phyloP scores from a whole-genome alignment of 2,113 vertebrate species.

The Equus quagga region DNA sequence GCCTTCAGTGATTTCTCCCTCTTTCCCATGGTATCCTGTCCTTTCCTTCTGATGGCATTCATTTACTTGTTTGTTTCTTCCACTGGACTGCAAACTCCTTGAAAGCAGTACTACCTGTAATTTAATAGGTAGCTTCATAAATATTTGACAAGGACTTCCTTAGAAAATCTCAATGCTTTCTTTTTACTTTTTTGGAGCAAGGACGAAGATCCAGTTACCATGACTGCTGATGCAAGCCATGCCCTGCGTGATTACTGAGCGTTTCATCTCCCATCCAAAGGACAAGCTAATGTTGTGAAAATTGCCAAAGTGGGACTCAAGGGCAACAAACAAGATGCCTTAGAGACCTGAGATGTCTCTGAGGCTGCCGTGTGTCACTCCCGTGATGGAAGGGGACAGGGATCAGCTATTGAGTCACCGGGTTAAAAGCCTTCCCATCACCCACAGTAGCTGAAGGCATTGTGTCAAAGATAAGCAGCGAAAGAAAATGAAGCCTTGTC shows the following conservation, averaged over 20 bases:
- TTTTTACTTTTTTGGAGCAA: slow-evolving; percentile 53
- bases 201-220: slow-evolving; percentile 31
- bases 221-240: slow-evolving; percentile 1
- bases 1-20: neutral
- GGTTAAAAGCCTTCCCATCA: slow-evolving; percentile 89
- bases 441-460: slow-evolving; percentile 65
- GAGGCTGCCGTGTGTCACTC: slow-evolving; percentile 46
- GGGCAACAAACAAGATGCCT: slow-evolving; percentile 69
- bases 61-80: neutral
- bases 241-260: slow-evolving; percentile 43
- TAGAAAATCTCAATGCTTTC: neutral
- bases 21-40: neutral
- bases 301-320: slow-evolving; percentile 63
- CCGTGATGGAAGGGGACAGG: slow-evolving; percentile 27
- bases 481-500: slow-evolving; percentile 81
- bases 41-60: neutral
- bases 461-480: slow-evolving; percentile 69
- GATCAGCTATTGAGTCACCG: slow-evolving; percentile 60
- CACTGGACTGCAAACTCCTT: neutral
- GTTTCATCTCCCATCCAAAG: slow-evolving; percentile 56
- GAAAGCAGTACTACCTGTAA: slow-evolving; percentile 6
- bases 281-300: slow-evolving; percentile 76
- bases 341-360: slow-evolving; percentile 50
- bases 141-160: slow-evolving; percentile 19
- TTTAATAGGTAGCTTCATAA: neutral